phyloP scores from a whole-genome alignment of 2,797 vertebrate species.

The Prionace glauca region DNA sequence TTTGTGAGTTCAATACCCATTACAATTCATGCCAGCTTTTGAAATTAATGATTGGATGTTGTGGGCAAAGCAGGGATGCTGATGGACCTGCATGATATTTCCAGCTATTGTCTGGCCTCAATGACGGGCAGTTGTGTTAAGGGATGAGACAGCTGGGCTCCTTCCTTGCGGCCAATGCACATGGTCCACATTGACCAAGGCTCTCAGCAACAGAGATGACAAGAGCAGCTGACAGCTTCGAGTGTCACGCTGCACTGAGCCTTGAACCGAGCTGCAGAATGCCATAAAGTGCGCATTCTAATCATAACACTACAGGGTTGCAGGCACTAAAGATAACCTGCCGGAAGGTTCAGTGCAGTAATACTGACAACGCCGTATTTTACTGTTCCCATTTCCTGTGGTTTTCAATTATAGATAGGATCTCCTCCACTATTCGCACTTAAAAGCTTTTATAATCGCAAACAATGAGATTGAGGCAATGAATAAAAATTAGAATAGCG shows the following conservation, averaged over 20 bases:
- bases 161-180: background rate
- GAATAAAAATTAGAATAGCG: constrained; percentile 27
- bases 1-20: background rate
- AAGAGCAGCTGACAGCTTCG: background rate
- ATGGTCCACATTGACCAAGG: background rate
- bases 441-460: background rate
- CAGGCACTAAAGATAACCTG: background rate
- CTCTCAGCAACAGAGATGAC: background rate
- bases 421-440: background rate
- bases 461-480: constrained; percentile 13
- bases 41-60: background rate
- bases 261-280: background rate
- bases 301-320: background rate
- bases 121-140: background rate
- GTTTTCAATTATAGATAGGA: constrained; percentile 11
- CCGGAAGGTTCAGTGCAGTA: background rate
- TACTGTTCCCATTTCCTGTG: background rate
- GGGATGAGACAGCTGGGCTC: background rate
- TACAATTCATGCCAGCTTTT: background rate
- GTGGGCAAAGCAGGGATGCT: background rate
- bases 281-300: background rate
- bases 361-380: background rate
- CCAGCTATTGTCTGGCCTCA: background rate
- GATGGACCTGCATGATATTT: background rate
- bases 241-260: background rate